Evolutionary conservation across 2,888 invertebrate genomes (phyloP), one percentile per base, ranked within the genome.

Genomic region (Nephrotoma flavescens): DNA sequence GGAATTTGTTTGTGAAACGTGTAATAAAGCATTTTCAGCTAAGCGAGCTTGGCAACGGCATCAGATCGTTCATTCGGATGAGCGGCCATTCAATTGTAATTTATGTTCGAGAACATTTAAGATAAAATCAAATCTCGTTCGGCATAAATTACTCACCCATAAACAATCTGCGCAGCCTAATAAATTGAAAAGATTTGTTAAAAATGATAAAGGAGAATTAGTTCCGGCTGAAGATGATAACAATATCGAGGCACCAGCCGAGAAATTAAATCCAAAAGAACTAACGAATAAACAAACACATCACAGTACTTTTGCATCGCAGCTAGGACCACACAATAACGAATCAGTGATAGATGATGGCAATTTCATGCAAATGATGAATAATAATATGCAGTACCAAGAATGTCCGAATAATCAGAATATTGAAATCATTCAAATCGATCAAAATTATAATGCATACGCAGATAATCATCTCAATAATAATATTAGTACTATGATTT

Each of bases 41-140:
- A 91, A 90, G 41, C 91, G 91, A 87, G 91, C 91, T 4, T 87
- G 91, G 87, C 91, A 91, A 87, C 89, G 91, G 5, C 92, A 92
- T 88, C 89, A 91, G 88, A 91, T 91, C n/a, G 91, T 91, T 0
- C 92, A 92, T 88, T 91, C 92, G 6, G 92, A 92, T 88, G 91
- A 92, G 87, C 89, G 92, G 41, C 91, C 92, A 84, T 91, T 91
- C 86, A 90, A 90, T 87, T 92, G 92, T 88, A 90, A 89, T 88
- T 90, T 90, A 87, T 92, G 92, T 89, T 90, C 91, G 88, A 31
- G 45, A 91, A 91, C 91, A 11, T 92, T 91, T 87, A 92, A 92
- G 87, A 91, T 91, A 91, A 91, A 91, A 88, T 91, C 92, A 5
- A 91, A 92, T 89, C 89, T 92, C 87, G 91, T 91, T 86, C 91